Evolutionary conservation across 2,888 invertebrate genomes (phyloP).

Genomic region (Chelonus formosanus): DNA sequence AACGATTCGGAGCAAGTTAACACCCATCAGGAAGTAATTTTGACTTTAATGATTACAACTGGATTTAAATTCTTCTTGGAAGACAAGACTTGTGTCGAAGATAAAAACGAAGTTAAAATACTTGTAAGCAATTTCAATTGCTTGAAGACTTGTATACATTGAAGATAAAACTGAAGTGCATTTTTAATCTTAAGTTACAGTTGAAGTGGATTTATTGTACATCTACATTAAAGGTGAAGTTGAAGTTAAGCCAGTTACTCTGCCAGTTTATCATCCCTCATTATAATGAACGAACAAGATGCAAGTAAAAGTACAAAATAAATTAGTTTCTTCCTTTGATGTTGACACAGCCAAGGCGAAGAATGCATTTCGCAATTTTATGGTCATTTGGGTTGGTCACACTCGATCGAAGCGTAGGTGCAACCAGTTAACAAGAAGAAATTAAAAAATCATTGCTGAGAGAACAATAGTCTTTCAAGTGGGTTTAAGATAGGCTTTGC

Average conservation of each 20-base stretch:
- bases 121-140: not conserved
- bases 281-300: too few species aligned
- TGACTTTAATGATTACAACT: too few species aligned
- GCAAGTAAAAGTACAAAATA: not conserved
- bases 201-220: too few species aligned
- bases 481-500: conserved; percentile 14
- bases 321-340: not conserved
- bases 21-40: too few species aligned
- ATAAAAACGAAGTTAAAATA: too few species aligned
- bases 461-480: conserved; percentile 18
- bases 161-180: too few species aligned
- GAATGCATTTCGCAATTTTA: conserved; percentile 53
- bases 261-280: not conserved
- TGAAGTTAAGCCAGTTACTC: too few species aligned
- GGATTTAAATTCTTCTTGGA: too few species aligned
- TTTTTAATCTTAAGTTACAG: not conserved
- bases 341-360: not conserved
- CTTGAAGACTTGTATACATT: not conserved
- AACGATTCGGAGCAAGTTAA: too few species aligned
- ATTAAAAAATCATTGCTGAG: conserved; percentile 11
- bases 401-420: conserved; percentile 45
- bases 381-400: conserved; percentile 57
- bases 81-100: not conserved
- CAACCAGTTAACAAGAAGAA: conserved; percentile 22
- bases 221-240: too few species aligned